Percentiles rank a stretch among this genome's conserved stretches.
Conservation (phyloP, 2,888 invertebrate genomes). For the Sinelater perroti region DNA sequence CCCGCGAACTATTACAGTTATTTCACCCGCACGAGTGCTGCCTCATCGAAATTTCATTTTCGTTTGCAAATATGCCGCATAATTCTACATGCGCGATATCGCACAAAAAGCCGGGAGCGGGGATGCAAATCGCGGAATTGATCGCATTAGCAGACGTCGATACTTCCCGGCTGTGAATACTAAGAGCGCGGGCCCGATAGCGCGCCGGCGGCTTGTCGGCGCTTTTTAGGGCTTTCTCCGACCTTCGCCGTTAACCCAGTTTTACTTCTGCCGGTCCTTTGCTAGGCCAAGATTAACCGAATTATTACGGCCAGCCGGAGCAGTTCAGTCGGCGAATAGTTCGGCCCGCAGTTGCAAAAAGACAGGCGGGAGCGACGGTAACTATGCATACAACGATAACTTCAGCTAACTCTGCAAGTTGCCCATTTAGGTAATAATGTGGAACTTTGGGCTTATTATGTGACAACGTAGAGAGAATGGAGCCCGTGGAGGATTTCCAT, state of each 20-base stretch:
- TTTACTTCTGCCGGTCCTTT: neutral
- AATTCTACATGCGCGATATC: too few relatives aligned
- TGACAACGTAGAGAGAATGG: neutral
- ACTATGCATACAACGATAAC: conserved; percentile 15
- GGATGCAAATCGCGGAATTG: conserved; percentile 47
- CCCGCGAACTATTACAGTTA: too few relatives aligned
- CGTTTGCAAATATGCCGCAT: too few relatives aligned
- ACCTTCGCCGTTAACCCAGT: too few relatives aligned
- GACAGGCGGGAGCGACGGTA: neutral
- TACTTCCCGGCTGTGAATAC: conserved; percentile 31
- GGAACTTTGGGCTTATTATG: conserved; percentile 3
- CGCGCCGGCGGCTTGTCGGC: too few relatives aligned
- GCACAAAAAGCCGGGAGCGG: too few relatives aligned
- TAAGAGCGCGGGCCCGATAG: conserved; percentile 10
- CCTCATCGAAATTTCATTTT: too few relatives aligned
- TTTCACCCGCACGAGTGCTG: too few relatives aligned
- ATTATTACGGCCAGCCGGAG: too few relatives aligned
- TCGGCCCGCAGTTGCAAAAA: conserved; percentile 2
- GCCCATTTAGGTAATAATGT: conserved; percentile 4
- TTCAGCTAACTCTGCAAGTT: conserved; percentile 1
- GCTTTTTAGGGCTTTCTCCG: too few relatives aligned
- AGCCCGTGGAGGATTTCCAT: too few relatives aligned
- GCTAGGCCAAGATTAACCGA: too few relatives aligned
- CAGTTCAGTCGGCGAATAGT: conserved; percentile 9
- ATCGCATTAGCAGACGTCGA: conserved; percentile 50